phyloP scores from a whole-genome alignment of 2,797 vertebrate genomes.

The Vireo griseus region DNA sequence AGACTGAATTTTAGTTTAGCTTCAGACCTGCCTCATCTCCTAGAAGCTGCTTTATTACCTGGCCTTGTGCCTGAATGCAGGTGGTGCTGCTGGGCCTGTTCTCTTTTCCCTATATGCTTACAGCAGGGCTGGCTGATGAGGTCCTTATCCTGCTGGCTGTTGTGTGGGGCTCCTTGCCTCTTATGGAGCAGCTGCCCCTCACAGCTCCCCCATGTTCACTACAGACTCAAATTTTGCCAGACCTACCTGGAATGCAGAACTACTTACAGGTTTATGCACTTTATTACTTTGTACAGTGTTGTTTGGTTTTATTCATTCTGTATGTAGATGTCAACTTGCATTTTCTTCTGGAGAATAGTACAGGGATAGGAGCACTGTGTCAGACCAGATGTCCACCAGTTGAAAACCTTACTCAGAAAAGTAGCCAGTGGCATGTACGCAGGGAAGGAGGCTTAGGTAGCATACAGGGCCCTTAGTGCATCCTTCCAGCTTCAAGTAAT shows the following conservation, averaged over 20 bases:
- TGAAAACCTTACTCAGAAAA: background rate
- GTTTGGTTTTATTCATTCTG: background rate
- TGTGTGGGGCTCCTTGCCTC: background rate
- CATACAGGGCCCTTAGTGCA: accelerated
- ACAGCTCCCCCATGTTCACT: background rate
- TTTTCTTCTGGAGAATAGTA: background rate
- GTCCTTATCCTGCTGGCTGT: background rate
- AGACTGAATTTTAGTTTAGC: background rate
- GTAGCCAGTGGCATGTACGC: accelerated
- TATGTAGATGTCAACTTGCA: background rate
- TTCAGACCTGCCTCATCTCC: accelerated
- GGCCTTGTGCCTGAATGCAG: background rate
- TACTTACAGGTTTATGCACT: background rate
- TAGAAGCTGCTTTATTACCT: background rate
- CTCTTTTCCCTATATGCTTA: background rate
- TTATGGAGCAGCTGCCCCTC: background rate
- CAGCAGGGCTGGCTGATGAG: background rate
- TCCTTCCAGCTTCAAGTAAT: background rate
- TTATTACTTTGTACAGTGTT: accelerated
- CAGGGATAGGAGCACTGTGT: background rate
- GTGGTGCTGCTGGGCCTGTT: background rate
- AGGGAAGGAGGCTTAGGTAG: background rate
- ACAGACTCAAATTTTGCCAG: accelerated
- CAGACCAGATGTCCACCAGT: background rate
- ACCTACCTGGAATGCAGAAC: background rate